Percentiles rank a stretch among this genome's conserved stretches.
These are phyloP conservation scores for Stichodactyla mertensii DNA, from an alignment of 64 coral and sea anemone genomes.

Conservation along the genomic window DNA sequence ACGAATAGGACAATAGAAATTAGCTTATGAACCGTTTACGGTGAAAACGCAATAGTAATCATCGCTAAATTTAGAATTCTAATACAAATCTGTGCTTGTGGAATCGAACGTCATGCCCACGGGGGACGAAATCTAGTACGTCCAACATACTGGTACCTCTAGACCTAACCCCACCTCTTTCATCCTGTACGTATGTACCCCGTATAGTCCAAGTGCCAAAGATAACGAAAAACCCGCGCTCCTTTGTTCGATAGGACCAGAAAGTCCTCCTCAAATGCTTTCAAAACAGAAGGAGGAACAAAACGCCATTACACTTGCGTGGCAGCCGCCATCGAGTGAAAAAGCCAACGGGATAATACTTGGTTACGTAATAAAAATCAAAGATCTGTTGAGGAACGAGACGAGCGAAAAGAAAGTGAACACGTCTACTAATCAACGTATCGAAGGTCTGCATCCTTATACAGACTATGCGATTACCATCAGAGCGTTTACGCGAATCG, in stretches of 20 bases:
- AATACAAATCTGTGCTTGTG: too few species aligned
- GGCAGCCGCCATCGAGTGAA: neutral
- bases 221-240: neutral
- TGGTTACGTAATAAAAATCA: conserved; percentile 49
- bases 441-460: conserved; percentile 49
- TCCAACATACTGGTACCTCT: too few species aligned
- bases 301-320: neutral
- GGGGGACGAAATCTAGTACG: too few species aligned
- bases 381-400: conserved; percentile 42
- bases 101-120: too few species aligned
- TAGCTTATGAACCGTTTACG: too few species aligned
- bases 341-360: conserved; percentile 28
- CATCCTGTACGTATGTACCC: too few species aligned
- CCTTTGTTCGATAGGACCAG: neutral
- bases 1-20: too few species aligned
- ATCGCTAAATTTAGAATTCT: too few species aligned
- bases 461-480: conserved; percentile 54
- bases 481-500: conserved; percentile 52
- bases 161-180: too few species aligned
- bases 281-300: neutral
- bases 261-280: neutral
- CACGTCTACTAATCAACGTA: conserved; percentile 27
- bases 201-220: too few species aligned
- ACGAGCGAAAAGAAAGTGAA: conserved; percentile 53
- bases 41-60: too few species aligned